phyloP scores from a whole-genome alignment of 1,140 invertebrate genomes.

The Trachymyrmex septentrionalis region DNA sequence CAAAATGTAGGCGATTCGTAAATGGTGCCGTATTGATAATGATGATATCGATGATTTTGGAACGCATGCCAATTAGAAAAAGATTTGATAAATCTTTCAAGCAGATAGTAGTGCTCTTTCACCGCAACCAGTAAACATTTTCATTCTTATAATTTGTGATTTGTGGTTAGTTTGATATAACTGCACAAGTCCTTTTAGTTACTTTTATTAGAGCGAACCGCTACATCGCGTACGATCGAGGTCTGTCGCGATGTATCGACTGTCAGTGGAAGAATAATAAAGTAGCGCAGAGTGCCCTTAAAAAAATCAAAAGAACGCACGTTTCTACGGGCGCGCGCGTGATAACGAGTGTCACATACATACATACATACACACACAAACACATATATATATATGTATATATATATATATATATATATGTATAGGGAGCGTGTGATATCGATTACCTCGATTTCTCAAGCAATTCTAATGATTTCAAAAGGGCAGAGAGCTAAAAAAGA shows the following conservation, averaged over 20 bases:
- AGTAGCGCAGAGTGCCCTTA: conserved; percentile 81
- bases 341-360: conserved; percentile 44
- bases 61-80: conserved; percentile 87
- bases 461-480: conserved; percentile 80
- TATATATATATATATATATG: too few species aligned
- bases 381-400: too few species aligned
- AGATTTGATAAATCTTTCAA: conserved; percentile 85
- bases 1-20: conserved; percentile 81
- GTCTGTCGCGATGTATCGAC: conserved; percentile 75
- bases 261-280: conserved; percentile 78
- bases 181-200: conserved; percentile 85
- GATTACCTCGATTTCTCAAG: conserved; percentile 50
- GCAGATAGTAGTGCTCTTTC: conserved; percentile 86
- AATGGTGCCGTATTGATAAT: conserved; percentile 81
- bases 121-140: conserved; percentile 83
- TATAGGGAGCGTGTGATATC: conserved; percentile 26
- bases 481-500: conserved; percentile 72
- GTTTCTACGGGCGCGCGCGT: conserved; percentile 29
- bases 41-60: conserved; percentile 84
- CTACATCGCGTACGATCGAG: conserved; percentile 71
- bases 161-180: conserved; percentile 86
- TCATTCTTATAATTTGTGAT: conserved; percentile 78
- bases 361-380: too few species aligned
- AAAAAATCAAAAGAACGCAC: conserved; percentile 80
- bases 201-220: conserved; percentile 75